Evolutionary conservation across 2,888 invertebrate genomes (phyloP).

Genomic region (Fragum sueziense): DNA sequence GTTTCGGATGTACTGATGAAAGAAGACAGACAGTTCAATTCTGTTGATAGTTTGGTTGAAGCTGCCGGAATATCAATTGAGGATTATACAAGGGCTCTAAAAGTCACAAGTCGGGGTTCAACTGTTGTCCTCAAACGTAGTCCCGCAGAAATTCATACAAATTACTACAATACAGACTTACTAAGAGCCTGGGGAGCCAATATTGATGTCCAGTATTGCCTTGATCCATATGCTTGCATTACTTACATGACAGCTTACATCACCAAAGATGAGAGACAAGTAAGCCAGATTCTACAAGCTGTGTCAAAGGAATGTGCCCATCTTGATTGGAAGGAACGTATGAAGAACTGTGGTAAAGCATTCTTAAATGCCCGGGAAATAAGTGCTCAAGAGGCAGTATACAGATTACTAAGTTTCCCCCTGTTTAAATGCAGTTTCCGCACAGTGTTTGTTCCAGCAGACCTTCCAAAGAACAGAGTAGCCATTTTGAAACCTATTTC

Average conservation of each 20-base stretch:
- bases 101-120: constrained; percentile 12
- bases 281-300: constrained; percentile 19
- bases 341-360: constrained; percentile 33
- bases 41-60: constrained; percentile 3
- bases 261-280: constrained; percentile 40
- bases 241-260: constrained; percentile 43
- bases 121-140: constrained; percentile 30
- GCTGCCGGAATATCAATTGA: neutral
- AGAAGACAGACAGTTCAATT: neutral
- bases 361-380: constrained; percentile 41
- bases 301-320: constrained; percentile 9
- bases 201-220: constrained; percentile 45
- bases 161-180: constrained; percentile 30
- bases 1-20: neutral
- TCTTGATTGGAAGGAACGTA: neutral
- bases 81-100: constrained; percentile 21
- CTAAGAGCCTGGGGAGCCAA: constrained; percentile 42
- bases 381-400: neutral
- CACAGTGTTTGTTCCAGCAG: constrained; percentile 47
- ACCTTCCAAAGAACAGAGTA: constrained; percentile 40
- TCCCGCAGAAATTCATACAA: constrained; percentile 18
- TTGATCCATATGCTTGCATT: constrained; percentile 44
- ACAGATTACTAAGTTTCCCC: neutral
- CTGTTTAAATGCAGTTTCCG: too few relatives aligned
- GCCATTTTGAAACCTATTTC: constrained; percentile 43